A percentile compares a stretch with the other conserved stretches of the same genome.
Evolutionary conservation across 92 coral and sea anemone species (phyloP).

Genomic region (Epizoanthus rinbou): DNA sequence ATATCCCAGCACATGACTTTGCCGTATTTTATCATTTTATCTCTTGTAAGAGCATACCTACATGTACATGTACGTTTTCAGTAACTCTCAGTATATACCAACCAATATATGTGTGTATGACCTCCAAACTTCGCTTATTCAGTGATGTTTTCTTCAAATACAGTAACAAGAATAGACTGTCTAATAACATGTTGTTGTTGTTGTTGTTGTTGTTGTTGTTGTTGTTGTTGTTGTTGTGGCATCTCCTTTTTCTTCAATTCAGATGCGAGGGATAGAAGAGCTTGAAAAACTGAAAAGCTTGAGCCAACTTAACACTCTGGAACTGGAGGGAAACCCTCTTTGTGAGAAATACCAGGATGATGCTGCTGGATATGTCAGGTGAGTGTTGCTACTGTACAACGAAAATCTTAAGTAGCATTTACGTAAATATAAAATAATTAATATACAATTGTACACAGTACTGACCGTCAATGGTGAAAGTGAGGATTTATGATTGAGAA

Average conservation of each 20-base stretch:
- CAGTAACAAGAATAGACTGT: neutral
- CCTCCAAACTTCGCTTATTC: neutral
- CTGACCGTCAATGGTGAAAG: too few species aligned
- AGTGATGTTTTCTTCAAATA: neutral
- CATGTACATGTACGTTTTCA: too few species aligned
- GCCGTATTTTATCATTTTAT: too few species aligned
- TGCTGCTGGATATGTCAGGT: conserved; percentile 82
- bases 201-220: neutral
- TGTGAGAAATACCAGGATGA: conserved; percentile 79
- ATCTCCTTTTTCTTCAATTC: neutral
- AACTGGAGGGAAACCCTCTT: conserved; percentile 83
- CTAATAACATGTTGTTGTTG: neutral
- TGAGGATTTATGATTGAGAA: too few species aligned
- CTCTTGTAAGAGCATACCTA: too few species aligned
- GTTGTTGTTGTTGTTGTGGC: neutral
- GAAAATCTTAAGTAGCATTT: neutral
- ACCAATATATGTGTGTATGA: neutral
- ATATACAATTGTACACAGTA: too few species aligned
- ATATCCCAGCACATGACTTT: too few species aligned
- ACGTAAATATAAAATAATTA: too few species aligned
- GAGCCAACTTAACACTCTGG: conserved; percentile 66
- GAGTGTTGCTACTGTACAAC: neutral
- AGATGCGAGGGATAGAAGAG: conserved; percentile 85
- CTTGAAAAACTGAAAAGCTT: conserved; percentile 87
- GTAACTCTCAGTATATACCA: neutral